phyloP scores from a whole-genome alignment of 2,888 invertebrate genomes.

The Dexiosoma caninum region DNA sequence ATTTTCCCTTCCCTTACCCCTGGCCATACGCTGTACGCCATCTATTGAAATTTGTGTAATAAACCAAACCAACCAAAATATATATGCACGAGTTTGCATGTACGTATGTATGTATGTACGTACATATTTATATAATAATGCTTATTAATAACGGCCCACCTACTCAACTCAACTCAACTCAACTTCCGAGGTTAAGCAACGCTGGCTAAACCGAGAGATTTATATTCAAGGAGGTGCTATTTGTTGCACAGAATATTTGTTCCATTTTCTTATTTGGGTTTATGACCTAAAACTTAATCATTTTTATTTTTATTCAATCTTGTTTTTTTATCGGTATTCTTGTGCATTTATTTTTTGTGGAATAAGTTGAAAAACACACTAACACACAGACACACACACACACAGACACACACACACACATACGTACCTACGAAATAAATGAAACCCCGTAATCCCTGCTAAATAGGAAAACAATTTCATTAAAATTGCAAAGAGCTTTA shows the following conservation, averaged over 20 bases:
- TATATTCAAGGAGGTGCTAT: conserved; percentile 24
- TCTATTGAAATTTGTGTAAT: conserved; percentile 28
- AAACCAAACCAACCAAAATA: conserved; percentile 34
- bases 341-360: conserved; percentile 21
- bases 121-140: conserved; percentile 32
- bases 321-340: conserved; percentile 23
- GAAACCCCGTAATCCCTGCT: not conserved
- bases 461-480: conserved; percentile 43
- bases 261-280: conserved; percentile 17
- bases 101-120: too few species aligned
- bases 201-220: not conserved
- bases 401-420: not conserved
- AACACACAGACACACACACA: not conserved
- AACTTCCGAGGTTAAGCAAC: not conserved
- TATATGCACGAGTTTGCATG: too few species aligned
- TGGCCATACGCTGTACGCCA: not conserved
- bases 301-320: conserved; percentile 48
- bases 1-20: too few species aligned
- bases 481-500: conserved; percentile 40
- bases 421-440: not conserved
- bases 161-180: too few species aligned
- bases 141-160: conserved; percentile 41
- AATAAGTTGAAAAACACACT: not conserved
- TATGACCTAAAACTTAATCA: conserved; percentile 51
- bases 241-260: not conserved